phyloP scores from a whole-genome alignment of 2,888 invertebrate species.

The Trichopria drosophilae region DNA sequence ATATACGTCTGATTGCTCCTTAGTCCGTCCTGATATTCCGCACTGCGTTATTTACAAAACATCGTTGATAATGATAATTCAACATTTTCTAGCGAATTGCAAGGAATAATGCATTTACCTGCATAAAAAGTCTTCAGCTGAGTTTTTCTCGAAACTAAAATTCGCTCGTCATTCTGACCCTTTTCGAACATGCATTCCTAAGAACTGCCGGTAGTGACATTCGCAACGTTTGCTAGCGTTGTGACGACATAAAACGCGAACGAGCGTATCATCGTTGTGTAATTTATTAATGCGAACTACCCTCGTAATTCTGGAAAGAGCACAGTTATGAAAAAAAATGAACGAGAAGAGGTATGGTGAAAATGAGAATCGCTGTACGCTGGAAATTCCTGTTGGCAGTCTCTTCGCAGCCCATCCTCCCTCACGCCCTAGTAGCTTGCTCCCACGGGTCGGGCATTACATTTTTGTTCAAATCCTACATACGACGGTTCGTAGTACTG shows the following conservation, averaged over 20 bases:
- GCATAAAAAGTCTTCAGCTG: too few species aligned
- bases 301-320: background rate
- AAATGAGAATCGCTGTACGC: slow-evolving; percentile 7
- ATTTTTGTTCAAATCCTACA: slow-evolving; percentile 23
- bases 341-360: slow-evolving; percentile 1
- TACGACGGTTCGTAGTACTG: too few species aligned
- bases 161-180: background rate
- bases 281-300: slow-evolving; percentile 19
- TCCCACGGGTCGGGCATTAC: slow-evolving; percentile 13
- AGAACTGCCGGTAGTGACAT: slow-evolving; percentile 11
- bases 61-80: too few species aligned
- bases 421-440: background rate
- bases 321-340: background rate
- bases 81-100: too few species aligned
- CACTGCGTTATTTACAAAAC: too few species aligned
- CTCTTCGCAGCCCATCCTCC: background rate
- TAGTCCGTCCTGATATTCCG: too few species aligned
- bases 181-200: background rate
- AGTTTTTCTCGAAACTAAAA: background rate
- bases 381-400: slow-evolving; percentile 7
- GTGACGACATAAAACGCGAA: too few species aligned
- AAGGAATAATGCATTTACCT: too few species aligned
- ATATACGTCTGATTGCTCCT: too few species aligned
- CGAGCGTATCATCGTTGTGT: slow-evolving; percentile 14
- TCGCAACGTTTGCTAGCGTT: too few species aligned